Conservation (phyloP, 2,797 vertebrate species). For the Steatocranus sp. region DNA sequence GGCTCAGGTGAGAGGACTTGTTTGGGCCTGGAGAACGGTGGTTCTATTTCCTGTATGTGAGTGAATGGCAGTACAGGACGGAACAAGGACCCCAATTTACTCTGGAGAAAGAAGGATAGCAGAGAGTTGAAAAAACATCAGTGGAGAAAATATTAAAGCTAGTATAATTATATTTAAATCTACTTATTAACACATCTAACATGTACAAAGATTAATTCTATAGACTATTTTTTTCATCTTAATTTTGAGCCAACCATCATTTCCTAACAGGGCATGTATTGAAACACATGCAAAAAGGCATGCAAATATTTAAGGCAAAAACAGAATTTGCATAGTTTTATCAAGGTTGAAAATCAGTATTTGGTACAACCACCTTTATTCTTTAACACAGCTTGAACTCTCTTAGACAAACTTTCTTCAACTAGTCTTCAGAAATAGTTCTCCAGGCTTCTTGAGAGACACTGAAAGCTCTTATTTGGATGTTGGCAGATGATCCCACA, state of each 20-base stretch:
- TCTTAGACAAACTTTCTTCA: neutral
- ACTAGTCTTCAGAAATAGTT: neutral
- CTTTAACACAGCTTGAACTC: neutral
- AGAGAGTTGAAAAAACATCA: neutral
- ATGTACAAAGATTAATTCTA: neutral
- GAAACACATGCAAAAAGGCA: neutral
- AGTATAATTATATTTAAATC: neutral
- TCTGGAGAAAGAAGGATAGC: constrained; percentile 60
- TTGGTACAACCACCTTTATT: neutral
- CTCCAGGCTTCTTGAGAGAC: neutral
- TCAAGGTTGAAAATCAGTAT: neutral
- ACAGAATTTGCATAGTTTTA: neutral
- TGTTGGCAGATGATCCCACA: neutral
- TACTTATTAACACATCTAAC: neutral
- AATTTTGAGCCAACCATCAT: neutral
- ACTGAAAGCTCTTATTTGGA: neutral
- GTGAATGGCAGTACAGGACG: constrained; percentile 78
- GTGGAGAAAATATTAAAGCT: neutral
- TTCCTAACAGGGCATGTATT: neutral
- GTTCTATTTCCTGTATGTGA: constrained; percentile 79
- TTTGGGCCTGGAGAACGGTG: constrained; percentile 66
- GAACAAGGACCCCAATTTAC: constrained; percentile 76
- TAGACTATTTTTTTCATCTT: neutral
- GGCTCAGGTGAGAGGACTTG: constrained; percentile 26
- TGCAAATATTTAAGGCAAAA: neutral